Percentiles rank a stretch among this genome's conserved stretches.
Evolutionary conservation across 2,797 vertebrate genomes (phyloP).

Genomic region (Apogon talboti): DNA sequence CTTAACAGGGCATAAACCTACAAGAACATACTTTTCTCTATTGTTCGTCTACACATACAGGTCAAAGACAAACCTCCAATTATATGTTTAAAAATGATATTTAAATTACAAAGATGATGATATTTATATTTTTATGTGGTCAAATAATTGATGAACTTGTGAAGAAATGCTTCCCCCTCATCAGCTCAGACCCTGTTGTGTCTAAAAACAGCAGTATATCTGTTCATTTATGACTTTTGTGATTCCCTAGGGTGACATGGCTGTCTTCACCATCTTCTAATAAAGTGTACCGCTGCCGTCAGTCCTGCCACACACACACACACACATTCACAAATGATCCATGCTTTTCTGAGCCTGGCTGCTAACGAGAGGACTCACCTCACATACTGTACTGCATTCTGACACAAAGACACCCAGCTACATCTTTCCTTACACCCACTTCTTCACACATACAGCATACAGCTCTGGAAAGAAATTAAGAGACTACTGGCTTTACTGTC

Average conservation of each 20-base stretch:
- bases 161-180: no score
- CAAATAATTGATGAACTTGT: no score
- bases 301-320: conserved; percentile 1
- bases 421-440: conserved; percentile 39
- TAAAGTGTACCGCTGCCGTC: conserved; percentile 7
- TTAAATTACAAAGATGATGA: no score
- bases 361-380: conserved; percentile 46
- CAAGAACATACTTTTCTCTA: conserved; percentile 14
- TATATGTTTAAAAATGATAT: no score
- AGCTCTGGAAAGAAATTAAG: no score
- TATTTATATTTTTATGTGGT: no score
- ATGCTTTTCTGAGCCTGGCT: conserved; percentile 17
- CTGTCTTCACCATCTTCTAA: conserved; percentile 1
- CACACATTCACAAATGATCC: background rate
- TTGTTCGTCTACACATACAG: no score
- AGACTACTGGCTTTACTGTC: no score
- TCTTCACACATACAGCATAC: conserved; percentile 27
- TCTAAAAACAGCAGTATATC: background rate
- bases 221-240: conserved; percentile 8
- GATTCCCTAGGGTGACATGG: background rate
- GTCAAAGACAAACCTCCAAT: no score
- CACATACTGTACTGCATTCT: conserved; percentile 34
- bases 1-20: conserved; percentile 45
- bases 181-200: no score
- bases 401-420: conserved; percentile 40